Percentiles rank a stretch among this genome's conserved stretches.
phyloP scores from a whole-genome alignment of 2,797 vertebrate genomes.

The Holocentrus rufus region DNA sequence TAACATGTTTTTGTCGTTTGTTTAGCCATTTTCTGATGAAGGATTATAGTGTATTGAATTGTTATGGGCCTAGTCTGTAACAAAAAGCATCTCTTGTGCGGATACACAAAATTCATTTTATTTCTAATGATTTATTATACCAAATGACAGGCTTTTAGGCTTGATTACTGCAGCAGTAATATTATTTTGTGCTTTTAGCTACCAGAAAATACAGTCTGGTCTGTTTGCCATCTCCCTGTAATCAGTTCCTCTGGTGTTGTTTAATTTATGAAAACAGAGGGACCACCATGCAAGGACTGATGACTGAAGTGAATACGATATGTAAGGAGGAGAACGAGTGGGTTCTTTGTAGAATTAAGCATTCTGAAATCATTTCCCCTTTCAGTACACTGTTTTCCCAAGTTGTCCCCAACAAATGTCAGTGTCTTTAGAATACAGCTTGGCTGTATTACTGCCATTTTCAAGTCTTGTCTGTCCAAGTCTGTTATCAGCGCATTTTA shows the following conservation, averaged over 20 bases:
- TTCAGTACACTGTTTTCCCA: constrained; percentile 33
- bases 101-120: constrained; percentile 33
- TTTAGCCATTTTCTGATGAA: constrained; percentile 25
- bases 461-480: constrained; percentile 3
- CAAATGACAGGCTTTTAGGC: constrained; percentile 9
- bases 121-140: constrained; percentile 45
- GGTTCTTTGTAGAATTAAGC: constrained; percentile 12
- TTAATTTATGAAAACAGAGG: constrained; percentile 35
- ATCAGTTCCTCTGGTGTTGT: constrained; percentile 36
- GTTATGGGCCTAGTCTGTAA: constrained; percentile 36
- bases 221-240: constrained; percentile 24
- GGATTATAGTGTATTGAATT: constrained; percentile 29
- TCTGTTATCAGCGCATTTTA: background rate
- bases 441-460: constrained; percentile 18
- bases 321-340: constrained; percentile 13
- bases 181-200: constrained; percentile 6
- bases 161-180: constrained; percentile 50
- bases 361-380: constrained; percentile 29
- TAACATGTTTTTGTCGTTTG: background rate
- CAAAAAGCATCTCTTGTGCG: constrained; percentile 33
- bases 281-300: constrained; percentile 38
- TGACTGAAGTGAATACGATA: constrained; percentile 23
- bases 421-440: constrained; percentile 27
- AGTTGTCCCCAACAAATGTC: constrained; percentile 39
- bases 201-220: constrained; percentile 31